Evolutionary conservation across 1,140 invertebrate species (phyloP), one percentile per base, ranked within the genome.

Genomic region (Bombus waltoni): DNA sequence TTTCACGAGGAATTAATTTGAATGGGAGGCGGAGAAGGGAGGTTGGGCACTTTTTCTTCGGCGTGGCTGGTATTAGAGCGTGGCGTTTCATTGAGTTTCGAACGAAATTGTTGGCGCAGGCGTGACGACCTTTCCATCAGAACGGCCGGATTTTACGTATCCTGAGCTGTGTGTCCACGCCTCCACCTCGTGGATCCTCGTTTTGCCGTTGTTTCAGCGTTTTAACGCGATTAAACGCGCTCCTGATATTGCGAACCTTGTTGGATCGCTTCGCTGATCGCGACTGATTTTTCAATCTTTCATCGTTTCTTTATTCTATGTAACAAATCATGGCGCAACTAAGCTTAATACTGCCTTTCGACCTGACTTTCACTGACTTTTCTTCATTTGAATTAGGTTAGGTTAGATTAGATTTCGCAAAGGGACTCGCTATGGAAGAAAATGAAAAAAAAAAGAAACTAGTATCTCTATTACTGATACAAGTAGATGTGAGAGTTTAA

Each of bases 61-160:
- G 3, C 66, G 35, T 44, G 47, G 28, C 28, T 70, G 47, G 35
- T 81, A 72, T 81, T 71, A 53, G 68, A 72, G 38, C 47, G 79
- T 59, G 47, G 79, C 38, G 68, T 72, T 81, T 81, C 79, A 81
- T 81, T 81, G 79, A 81, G 79, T 71, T 71, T 72, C 79, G 79
- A 72, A 72, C 38, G 47, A 53, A 59, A 72, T 81, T 68, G 68
- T 25, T 6, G 28, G 79, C 79, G 79, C 79, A 59, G 53, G 68
- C 68, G 79, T 42, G 47, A n/a, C 47, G 38, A 81, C 68, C 79
- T 81, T 81, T 81, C 22, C 38, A 53, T 22, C 32, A 44, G 32
- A 47, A n/a, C 40, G 77, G 65, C 9, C 35, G 68, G 68, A 70
- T 80, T 80, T 80, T 71, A 81, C 44, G 66, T 81, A 47, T 57